A percentile compares a stretch with the other conserved stretches of the same genome.
Conservation (phyloP, 1,140 invertebrate genomes). For the Tenebrio molitor region DNA sequence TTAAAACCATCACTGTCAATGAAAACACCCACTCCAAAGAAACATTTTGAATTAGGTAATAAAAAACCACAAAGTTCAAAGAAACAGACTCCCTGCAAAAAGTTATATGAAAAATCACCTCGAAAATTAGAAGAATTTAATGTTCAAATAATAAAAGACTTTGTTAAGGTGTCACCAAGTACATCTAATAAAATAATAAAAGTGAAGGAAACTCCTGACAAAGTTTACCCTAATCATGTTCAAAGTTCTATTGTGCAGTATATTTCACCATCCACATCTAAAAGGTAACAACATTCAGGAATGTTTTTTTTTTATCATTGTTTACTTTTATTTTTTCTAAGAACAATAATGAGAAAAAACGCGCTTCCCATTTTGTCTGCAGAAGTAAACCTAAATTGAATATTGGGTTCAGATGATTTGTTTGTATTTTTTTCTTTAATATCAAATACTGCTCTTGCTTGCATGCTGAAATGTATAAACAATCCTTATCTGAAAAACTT, state of each 20-base stretch:
- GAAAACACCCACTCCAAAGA: slow-evolving; percentile 31
- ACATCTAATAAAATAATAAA: slow-evolving; percentile 52
- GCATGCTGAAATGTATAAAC: too few relatives aligned
- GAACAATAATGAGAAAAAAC: neutral
- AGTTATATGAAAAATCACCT: slow-evolving; percentile 61
- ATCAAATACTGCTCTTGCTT: too few relatives aligned
- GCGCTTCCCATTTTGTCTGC: too few relatives aligned
- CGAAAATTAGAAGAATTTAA: slow-evolving; percentile 58
- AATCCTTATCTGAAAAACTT: too few relatives aligned
- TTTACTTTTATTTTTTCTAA: slow-evolving; percentile 15
- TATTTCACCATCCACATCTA: slow-evolving; percentile 54
- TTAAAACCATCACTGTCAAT: neutral
- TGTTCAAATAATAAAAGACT: slow-evolving; percentile 62
- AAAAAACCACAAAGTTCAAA: slow-evolving; percentile 44
- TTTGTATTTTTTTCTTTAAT: too few relatives aligned
- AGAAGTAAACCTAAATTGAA: too few relatives aligned
- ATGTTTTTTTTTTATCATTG: slow-evolving; percentile 20
- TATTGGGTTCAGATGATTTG: too few relatives aligned
- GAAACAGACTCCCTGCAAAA: slow-evolving; percentile 53
- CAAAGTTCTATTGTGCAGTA: too few relatives aligned
- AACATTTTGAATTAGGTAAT: neutral
- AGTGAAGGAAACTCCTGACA: slow-evolving; percentile 45
- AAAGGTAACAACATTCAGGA: slow-evolving; percentile 43
- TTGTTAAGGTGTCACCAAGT: slow-evolving; percentile 62
- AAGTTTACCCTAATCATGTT: slow-evolving; percentile 46